Base-by-base conservation (phyloP, 92 coral and sea anemone species). In the Siderastrea siderea region DNA sequence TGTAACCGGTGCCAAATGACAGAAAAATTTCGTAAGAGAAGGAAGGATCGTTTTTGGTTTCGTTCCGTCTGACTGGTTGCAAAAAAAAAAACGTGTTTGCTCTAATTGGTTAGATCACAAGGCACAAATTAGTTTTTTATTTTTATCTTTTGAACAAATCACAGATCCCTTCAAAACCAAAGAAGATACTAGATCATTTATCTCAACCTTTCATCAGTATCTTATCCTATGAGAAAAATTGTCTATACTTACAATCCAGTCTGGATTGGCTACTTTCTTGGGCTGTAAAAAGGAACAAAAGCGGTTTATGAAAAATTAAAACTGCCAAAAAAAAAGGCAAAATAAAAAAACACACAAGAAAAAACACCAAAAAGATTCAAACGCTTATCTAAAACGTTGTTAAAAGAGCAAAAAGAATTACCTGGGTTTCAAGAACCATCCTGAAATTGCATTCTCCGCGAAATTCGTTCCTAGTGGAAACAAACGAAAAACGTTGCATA, bases 221-320 rank as follows among this genome's bases (percentile, higher is more conserved):
- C 16, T 26, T 2, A 4, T 5, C 16, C 13, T 9, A 46, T 10
- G 6, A 11, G 16, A 53, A 74, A 52, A 7, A 15, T 53, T 38
- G 71, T 2, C 47, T 9, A n/a, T 80, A 95, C 99, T 95, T 91
- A 97, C 99, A 49, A 97, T 93, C 99, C 99, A 97, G 75, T 97
- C 99, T 13, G 99, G 99, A 76, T 97, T 97, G 12, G 99, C 99
- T 2, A 97, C 99, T 82, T 94, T 95, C 85, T 96, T 90, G 16
- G 99, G 95, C 99, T 97, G 93, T 57, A 80, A 82, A n/a, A 71
- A 75, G 48, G 17, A 52, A 12, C 13, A 69, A 69, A n/a, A 50
- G 45, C 7, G 45, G 44, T 3, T 66, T 16, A 2, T 72, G 26
- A 64, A 82, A 44, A 51, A 12, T 16, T 48, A 49, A 16, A 50